Evolutionary conservation across 2,113 vertebrate species (phyloP), one percentile per base, ranked within the genome.

Genomic region (Pogonocichla stellata): DNA sequence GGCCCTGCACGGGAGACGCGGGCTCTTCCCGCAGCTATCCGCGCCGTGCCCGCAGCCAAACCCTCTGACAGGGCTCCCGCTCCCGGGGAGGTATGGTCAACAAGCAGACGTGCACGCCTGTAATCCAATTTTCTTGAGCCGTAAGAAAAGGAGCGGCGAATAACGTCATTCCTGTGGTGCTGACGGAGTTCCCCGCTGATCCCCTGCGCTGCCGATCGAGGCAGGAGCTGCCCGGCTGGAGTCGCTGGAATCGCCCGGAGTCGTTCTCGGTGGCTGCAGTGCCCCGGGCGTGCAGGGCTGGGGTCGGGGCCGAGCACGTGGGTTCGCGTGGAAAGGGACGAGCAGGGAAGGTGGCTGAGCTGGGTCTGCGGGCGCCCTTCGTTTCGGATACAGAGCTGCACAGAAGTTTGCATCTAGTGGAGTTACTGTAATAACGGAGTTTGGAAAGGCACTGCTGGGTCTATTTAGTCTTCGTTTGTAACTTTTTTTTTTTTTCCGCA

Each of bases 171-270:
- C 0, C 45, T 12, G 1, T 2, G 50, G 47, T 10, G 57, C 80
- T 70, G 83, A 8, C 3, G 69, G 72, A 62, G 50, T 6, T 61
- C 17, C 16, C 10, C 29, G 0, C 2, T 4, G 42, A 3, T 16
- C 19, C 54, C 64, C 23, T 20, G 79, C 19, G 29, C 47, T 31
- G 86, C 79, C 8, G n/a, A 1, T 15, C 3, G 29, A 20, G 75
- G 3, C 48, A 12, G 36, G 72, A 6, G 1, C 4, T 1, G n/a
- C 64, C 47, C 5, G 26, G n/a, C 23, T 12, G 66, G 28, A 33
- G 48, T 0, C 14, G 25, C 48, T 20, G 84, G 24, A 6, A 0
- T 1, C 2, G 33, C 67, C 51, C 34, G 0, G 0, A 2, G 50
- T 2, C 5, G 6, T 4, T 28, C 33, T 5, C 16, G 9, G 56